These are phyloP conservation scores for Drosophila tripunctata DNA, from an alignment of 2,888 invertebrate species.

Conservation along the genomic window DNA sequence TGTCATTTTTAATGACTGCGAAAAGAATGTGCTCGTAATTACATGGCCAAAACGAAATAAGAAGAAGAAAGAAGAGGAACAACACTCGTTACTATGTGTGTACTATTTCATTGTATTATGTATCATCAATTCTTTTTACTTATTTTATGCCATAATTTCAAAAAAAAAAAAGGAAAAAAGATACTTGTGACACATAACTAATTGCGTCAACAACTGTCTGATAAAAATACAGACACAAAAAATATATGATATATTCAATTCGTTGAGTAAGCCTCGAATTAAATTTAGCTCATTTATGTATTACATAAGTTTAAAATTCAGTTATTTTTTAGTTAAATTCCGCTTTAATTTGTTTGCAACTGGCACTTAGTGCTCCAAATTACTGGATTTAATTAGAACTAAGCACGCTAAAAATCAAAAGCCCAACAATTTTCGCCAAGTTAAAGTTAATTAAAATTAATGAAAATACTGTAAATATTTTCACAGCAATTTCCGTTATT, in stretches of 20 bases:
- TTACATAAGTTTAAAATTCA: too few relatives aligned
- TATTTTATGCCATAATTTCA: constrained; percentile 12
- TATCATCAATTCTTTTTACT: constrained; percentile 68
- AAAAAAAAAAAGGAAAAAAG: too few relatives aligned
- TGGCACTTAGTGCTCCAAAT: background rate
- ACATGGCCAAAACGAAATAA: constrained; percentile 54
- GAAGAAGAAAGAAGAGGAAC: background rate
- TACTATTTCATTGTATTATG: constrained; percentile 56
- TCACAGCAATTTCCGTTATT: background rate
- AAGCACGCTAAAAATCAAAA: background rate
- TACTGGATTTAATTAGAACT: background rate
- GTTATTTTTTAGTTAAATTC: background rate
- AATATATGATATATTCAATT: too few relatives aligned
- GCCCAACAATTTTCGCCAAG: background rate
- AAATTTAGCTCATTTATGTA: too few relatives aligned
- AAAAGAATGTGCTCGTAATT: constrained; percentile 76
- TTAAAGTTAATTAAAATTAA: background rate
- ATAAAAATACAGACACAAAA: background rate
- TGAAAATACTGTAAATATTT: constrained; percentile 10
- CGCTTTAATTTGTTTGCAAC: background rate
- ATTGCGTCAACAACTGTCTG: background rate
- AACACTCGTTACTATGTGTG: constrained; percentile 39
- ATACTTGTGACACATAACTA: background rate
- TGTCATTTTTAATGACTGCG: constrained; percentile 77
- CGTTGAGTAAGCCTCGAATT: too few relatives aligned